phyloP scores from a whole-genome alignment of 2,797 vertebrate genomes.

The Schizopygopsis malacanthus region DNA sequence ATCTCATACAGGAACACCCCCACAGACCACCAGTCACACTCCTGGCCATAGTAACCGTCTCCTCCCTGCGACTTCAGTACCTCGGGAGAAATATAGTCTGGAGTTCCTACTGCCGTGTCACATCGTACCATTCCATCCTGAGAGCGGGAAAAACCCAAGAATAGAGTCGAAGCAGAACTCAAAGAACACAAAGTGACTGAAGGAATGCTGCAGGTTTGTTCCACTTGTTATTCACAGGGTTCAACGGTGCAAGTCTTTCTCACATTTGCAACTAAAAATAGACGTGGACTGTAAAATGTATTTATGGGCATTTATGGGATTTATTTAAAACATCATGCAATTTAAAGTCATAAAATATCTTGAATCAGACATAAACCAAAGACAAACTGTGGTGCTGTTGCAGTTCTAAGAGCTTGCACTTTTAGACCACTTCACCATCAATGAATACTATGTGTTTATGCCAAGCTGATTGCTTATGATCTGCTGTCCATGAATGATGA shows the following conservation, averaged over 20 bases:
- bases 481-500: background rate
- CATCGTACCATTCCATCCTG: constrained; percentile 99
- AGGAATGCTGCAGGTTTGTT: background rate
- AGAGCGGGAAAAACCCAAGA: constrained; percentile 13
- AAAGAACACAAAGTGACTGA: background rate
- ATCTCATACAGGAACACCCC: constrained; percentile 98
- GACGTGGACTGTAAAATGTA: background rate
- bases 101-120: constrained; percentile 97
- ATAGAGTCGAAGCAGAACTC: background rate
- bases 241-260: background rate
- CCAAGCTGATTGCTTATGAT: background rate
- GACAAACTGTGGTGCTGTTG: background rate
- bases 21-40: constrained; percentile 99
- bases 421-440: too few species aligned
- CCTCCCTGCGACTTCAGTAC: constrained; percentile 98
- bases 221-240: background rate
- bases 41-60: constrained; percentile 95
- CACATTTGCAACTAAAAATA: background rate
- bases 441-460: background rate
- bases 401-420: background rate
- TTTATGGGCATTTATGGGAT: too few species aligned
- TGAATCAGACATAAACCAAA: background rate
- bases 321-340: too few species aligned
- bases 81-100: constrained; percentile 99
- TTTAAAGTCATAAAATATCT: background rate